These are phyloP conservation scores for Hypotaenidia okinawae DNA, from an alignment of 2,797 vertebrate species.

Conservation along the genomic window DNA sequence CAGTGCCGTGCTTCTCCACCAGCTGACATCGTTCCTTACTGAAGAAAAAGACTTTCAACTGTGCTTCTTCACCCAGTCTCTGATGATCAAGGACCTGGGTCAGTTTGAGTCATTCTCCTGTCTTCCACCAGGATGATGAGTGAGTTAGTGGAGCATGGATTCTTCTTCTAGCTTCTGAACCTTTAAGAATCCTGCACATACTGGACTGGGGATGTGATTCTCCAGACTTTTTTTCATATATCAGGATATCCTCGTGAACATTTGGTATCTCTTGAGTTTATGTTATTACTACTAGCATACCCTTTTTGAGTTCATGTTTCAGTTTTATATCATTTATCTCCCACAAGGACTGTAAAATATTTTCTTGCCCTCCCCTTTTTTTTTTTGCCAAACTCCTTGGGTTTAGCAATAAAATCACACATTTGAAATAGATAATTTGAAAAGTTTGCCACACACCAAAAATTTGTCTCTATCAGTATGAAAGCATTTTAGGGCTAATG, in stretches of 20 bases:
- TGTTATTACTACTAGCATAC: not conserved
- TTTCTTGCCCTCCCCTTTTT: not conserved
- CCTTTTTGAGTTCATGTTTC: not conserved
- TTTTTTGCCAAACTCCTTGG: not conserved
- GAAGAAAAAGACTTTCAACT: not conserved
- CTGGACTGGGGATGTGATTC: not conserved
- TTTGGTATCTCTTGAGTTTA: not conserved
- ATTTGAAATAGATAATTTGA: not conserved
- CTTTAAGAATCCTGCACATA: accelerated
- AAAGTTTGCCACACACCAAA: not conserved
- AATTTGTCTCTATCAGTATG: not conserved
- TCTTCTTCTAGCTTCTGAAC: not conserved
- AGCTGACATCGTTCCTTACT: not conserved
- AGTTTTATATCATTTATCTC: not conserved
- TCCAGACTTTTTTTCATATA: not conserved
- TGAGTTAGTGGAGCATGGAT: not conserved
- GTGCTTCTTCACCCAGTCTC: not conserved
- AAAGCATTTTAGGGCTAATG: not conserved
- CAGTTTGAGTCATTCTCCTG: not conserved
- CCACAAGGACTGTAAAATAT: not conserved
- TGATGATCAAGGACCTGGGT: too few relatives aligned
- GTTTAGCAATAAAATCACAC: not conserved
- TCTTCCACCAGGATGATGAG: not conserved
- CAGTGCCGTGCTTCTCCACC: not conserved
- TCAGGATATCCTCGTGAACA: not conserved